Conservation (phyloP, 2,888 invertebrate species). For the Spilosoma lubricipeda region DNA sequence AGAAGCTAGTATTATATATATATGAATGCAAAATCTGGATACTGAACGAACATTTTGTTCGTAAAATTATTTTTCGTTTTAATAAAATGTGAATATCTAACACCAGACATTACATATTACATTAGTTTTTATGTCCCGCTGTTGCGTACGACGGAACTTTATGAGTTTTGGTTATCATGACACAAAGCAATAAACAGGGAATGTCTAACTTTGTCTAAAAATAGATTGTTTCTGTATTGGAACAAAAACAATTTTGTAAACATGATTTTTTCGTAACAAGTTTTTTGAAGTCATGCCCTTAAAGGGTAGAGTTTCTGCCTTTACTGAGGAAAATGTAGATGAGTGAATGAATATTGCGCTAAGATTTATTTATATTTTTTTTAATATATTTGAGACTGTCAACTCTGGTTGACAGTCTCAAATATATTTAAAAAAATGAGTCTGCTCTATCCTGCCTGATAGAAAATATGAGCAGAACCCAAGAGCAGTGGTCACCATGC, state of each 20-base stretch:
- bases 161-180: slow-evolving; percentile 23
- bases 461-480: too few relatives aligned
- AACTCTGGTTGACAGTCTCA: too few relatives aligned
- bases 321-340: neutral
- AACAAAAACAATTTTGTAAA: neutral
- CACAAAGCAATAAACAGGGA: neutral
- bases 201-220: slow-evolving; percentile 7
- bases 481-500: too few relatives aligned
- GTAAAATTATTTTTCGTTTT: neutral
- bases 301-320: neutral
- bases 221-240: neutral
- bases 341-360: too few relatives aligned
- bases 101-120: slow-evolving; percentile 13
- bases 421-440: too few relatives aligned
- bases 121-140: slow-evolving; percentile 17
- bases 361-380: too few relatives aligned
- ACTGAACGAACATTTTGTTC: neutral
- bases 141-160: slow-evolving; percentile 19
- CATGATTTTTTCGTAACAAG: neutral
- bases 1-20: too few relatives aligned
- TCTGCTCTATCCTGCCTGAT: too few relatives aligned
- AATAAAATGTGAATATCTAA: slow-evolving; percentile 9
- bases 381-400: too few relatives aligned
- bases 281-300: neutral
- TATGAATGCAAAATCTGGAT: neutral